These are phyloP conservation scores for Drosophila monieri DNA, from an alignment of 2,888 invertebrate genomes.

Conservation along the genomic window DNA sequence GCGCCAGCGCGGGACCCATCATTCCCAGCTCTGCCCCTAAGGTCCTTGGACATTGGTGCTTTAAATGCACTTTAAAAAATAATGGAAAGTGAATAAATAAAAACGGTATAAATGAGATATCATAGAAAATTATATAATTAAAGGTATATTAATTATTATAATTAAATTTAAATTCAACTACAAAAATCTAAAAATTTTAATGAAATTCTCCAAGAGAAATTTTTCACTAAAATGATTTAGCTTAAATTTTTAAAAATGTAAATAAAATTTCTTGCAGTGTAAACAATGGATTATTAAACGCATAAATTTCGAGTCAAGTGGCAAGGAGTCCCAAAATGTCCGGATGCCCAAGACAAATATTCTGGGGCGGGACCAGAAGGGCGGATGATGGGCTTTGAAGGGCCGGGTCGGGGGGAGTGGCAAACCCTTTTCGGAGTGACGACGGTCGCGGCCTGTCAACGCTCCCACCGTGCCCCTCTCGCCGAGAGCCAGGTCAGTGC, in stretches of 20 bases:
- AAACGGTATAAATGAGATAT: not conserved
- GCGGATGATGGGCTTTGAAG: slow-evolving; percentile 3
- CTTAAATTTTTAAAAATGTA: too few relatives aligned
- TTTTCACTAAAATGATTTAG: too few relatives aligned
- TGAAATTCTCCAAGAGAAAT: too few relatives aligned
- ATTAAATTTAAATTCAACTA: too few relatives aligned
- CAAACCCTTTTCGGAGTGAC: slow-evolving; percentile 21
- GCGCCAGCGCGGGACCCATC: slow-evolving; percentile 29
- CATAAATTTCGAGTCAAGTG: slow-evolving; percentile 46
- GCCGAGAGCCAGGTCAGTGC: slow-evolving; percentile 4
- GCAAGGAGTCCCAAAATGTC: slow-evolving; percentile 27
- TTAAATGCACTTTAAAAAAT: not conserved
- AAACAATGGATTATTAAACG: slow-evolving; percentile 49
- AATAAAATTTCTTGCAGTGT: not conserved
- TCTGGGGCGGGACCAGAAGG: slow-evolving; percentile 8
- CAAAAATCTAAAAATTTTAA: too few relatives aligned
- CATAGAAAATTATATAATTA: too few relatives aligned
- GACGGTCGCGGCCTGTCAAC: slow-evolving; percentile 30
- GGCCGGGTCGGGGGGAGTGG: not conserved
- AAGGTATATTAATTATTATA: too few relatives aligned
- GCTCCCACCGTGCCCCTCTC: not conserved
- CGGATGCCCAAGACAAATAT: slow-evolving; percentile 29
- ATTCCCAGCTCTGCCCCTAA: not conserved
- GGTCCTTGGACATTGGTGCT: not conserved
- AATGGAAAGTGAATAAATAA: not conserved